These are phyloP conservation scores for Xyliphius kryptos DNA, from an alignment of 2,113 vertebrate genomes.

Conservation along the genomic window DNA sequence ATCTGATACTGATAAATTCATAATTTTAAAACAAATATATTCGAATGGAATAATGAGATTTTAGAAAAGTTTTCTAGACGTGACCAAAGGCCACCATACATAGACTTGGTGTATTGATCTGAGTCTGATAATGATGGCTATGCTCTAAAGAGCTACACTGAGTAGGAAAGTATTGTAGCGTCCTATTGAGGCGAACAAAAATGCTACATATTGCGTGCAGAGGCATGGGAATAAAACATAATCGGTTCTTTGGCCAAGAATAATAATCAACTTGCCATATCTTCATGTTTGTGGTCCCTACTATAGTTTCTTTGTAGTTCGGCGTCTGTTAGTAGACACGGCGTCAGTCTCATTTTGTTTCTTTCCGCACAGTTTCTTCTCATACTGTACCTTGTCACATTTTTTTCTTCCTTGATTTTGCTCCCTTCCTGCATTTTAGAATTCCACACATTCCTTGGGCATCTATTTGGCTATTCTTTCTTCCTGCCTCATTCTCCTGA, in stretches of 20 bases:
- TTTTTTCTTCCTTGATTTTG: conserved; percentile 49
- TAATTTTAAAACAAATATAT: too few species aligned
- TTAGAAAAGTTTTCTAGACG: background rate
- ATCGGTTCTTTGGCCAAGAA: background rate
- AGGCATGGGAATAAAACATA: too few species aligned
- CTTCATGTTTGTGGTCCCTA: background rate
- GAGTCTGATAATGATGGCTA: background rate
- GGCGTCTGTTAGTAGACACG: too few species aligned
- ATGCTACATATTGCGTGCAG: background rate
- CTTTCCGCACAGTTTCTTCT: background rate
- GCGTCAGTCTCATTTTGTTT: too few species aligned
- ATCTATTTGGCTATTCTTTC: conserved; percentile 52
- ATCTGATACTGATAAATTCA: too few species aligned
- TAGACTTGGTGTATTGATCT: background rate
- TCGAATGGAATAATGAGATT: background rate
- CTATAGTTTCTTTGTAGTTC: too few species aligned
- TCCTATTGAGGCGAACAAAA: background rate
- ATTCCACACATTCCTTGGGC: conserved; percentile 58
- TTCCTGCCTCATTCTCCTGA: conserved; percentile 58
- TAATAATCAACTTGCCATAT: background rate
- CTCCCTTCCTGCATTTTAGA: conserved; percentile 54
- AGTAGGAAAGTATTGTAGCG: too few species aligned
- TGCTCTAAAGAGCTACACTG: background rate
- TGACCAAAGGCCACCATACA: background rate
- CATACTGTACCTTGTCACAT: conserved; percentile 13